phyloP scores from a whole-genome alignment of 2,797 vertebrate genomes.

The Eospalax fontanierii region DNA sequence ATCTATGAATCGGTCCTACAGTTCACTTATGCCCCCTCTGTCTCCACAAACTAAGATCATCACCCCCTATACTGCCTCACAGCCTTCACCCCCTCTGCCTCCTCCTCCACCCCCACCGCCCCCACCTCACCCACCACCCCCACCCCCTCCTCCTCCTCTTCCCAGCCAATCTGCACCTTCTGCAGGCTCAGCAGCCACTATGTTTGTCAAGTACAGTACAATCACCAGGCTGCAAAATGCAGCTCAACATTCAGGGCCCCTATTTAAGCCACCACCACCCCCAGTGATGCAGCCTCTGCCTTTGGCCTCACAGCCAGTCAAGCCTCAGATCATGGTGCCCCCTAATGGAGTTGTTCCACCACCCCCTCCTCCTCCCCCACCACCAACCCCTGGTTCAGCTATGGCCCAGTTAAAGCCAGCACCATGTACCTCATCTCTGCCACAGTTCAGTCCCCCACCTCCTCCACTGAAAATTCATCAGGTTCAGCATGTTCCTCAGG shows the following conservation, averaged over 20 bases:
- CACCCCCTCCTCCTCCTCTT: slow-evolving; percentile 89
- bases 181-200: slow-evolving; percentile 82
- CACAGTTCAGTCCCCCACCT: slow-evolving; percentile 88
- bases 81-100: slow-evolving; percentile 87
- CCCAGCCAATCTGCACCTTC: slow-evolving; percentile 92
- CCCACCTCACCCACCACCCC: slow-evolving; percentile 90
- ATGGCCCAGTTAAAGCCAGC: slow-evolving; percentile 94
- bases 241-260: slow-evolving; percentile 88
- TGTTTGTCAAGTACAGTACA: slow-evolving; percentile 96
- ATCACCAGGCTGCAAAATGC: slow-evolving; percentile 94
- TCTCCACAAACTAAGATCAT: slow-evolving; percentile 91
- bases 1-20: slow-evolving; percentile 91
- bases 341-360: slow-evolving; percentile 91
- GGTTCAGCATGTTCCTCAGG: slow-evolving; percentile 87
- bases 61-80: slow-evolving; percentile 89
- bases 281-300: slow-evolving; percentile 77
- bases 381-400: slow-evolving; percentile 94
- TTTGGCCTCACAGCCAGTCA: slow-evolving; percentile 80
- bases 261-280: slow-evolving; percentile 85
- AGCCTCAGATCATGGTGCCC: slow-evolving; percentile 90
- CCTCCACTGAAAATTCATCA: slow-evolving; percentile 93
- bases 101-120: slow-evolving; percentile 88
- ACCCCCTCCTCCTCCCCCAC: slow-evolving; percentile 91
- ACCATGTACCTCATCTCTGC: slow-evolving; percentile 89
- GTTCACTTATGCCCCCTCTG: slow-evolving; percentile 91